Evolutionary conservation across 2,113 vertebrate species (phyloP).

Genomic region (Dinomys branickii): DNA sequence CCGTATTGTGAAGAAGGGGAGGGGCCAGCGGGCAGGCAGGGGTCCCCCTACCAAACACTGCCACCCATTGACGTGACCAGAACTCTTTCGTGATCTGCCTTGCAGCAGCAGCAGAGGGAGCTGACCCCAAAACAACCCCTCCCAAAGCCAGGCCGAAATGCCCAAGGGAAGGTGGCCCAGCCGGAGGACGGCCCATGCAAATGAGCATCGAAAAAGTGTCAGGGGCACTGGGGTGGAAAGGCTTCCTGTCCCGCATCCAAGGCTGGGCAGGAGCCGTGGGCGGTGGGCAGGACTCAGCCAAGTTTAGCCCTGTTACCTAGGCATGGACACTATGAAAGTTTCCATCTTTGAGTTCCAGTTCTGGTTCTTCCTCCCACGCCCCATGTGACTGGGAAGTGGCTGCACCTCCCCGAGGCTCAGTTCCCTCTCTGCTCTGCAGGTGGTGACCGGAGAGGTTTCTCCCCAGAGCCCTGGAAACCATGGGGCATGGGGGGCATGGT

Average conservation of each 20-base stretch:
- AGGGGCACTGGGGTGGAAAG: background rate
- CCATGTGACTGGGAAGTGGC: background rate
- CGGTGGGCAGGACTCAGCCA: background rate
- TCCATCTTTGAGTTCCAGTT: background rate
- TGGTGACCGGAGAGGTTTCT: background rate
- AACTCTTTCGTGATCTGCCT: constrained; percentile 29
- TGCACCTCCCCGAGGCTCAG: background rate
- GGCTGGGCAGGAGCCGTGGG: rapidly evolving
- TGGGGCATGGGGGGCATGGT: rapidly evolving
- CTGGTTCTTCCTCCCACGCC: background rate
- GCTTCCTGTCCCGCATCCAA: constrained; percentile 41
- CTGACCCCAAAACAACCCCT: background rate
- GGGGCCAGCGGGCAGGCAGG: background rate
- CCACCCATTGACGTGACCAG: background rate
- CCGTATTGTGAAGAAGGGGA: background rate
- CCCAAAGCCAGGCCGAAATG: background rate
- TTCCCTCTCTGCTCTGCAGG: background rate
- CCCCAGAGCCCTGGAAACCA: background rate
- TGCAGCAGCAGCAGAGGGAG: background rate
- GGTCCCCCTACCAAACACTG: background rate
- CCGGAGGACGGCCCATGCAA: constrained; percentile 36
- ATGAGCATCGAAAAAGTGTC: constrained; percentile 53
- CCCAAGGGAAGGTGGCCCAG: background rate
- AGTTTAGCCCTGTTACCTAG: background rate
- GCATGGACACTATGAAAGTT: background rate